Evolutionary conservation across 2,888 invertebrate genomes (phyloP).

Genomic region (Eumerus sabulonum): DNA sequence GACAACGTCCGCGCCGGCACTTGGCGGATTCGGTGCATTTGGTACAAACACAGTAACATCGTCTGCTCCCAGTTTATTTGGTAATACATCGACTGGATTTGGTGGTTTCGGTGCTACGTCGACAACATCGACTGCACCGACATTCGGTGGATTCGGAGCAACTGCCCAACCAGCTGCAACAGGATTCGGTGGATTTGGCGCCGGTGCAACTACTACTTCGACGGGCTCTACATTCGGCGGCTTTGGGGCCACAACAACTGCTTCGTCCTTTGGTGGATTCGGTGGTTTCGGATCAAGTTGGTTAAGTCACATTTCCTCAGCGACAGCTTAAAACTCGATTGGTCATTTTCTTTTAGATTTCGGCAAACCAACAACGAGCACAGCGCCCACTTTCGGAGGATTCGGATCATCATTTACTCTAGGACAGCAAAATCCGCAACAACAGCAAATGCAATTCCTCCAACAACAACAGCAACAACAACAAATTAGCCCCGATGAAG

Average conservation of each 20-base stretch:
- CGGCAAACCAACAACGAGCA: slow-evolving; percentile 76
- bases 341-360: slow-evolving; percentile 72
- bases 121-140: slow-evolving; percentile 76
- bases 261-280: slow-evolving; percentile 71
- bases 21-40: slow-evolving; percentile 70
- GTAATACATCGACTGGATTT: slow-evolving; percentile 70
- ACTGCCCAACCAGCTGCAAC: slow-evolving; percentile 63
- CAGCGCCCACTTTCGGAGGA: slow-evolving; percentile 79
- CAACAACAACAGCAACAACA: slow-evolving; percentile 80
- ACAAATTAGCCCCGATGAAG: slow-evolving; percentile 83
- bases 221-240: slow-evolving; percentile 78
- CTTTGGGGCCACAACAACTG: slow-evolving; percentile 78
- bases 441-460: slow-evolving; percentile 77
- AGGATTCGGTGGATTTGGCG: slow-evolving; percentile 76
- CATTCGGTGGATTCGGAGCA: slow-evolving; percentile 79
- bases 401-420: slow-evolving; percentile 80
- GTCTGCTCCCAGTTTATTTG: slow-evolving; percentile 71
- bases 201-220: slow-evolving; percentile 76
- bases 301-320: not conserved
- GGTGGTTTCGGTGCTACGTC: slow-evolving; percentile 75
- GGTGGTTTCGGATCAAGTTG: slow-evolving; percentile 71
- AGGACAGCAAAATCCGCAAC: slow-evolving; percentile 76
- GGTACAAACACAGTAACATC: slow-evolving; percentile 69
- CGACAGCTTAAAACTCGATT: not conserved
- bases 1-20: slow-evolving; percentile 71